Base-by-base conservation (phyloP, 2,888 invertebrate species). In the Leptopilina drosophilae region DNA sequence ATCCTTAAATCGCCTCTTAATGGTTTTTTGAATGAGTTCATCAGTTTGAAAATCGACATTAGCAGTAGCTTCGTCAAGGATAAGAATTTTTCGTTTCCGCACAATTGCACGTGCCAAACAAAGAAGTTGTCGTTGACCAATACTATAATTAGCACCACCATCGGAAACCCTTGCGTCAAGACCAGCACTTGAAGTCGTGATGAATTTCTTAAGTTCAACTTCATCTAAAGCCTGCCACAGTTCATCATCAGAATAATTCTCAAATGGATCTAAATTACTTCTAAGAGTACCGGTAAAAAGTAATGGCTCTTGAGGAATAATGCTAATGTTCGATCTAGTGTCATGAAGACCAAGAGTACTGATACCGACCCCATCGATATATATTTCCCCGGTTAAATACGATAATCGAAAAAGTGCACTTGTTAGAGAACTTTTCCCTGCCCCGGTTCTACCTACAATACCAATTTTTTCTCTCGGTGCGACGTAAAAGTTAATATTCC, bases 91-190 rank as follows among this genome's bases (percentile, higher is more conserved):
- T 26, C 82, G 82, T 15, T 80, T 82, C 6, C 62, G 78, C 9
- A 98, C 49, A 11, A 84, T 56, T 0, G 98, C 98, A 84, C 97
- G 93, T 12, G 98, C 98, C 78, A 98, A 92, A 89, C 98, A 98
- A 77, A 98, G 93, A 77, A 98, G 92, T 91, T 98, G 98, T 77
- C 97, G 93, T 91, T 98, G 97, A 0, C 98, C 98, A 14, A 96
- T 96, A 89, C 97, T 97, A 89, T 96, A 96, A 92, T 97, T 97
- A 0, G 94, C 93, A 0, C 96, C 96, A 3, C 95, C 95, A 88
- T 97, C 97, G 92, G 95, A 95, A 80, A 95, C 96, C 90, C 94
- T 93, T 81, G 94, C 94, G 86, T 96, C 95, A 49, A 97, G 91
- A 59, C 94, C 93, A 76, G 82, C 78, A 0, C 93, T 90, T 82